phyloP scores from a whole-genome alignment of 2,888 invertebrate species.

The Unio delphinus region DNA sequence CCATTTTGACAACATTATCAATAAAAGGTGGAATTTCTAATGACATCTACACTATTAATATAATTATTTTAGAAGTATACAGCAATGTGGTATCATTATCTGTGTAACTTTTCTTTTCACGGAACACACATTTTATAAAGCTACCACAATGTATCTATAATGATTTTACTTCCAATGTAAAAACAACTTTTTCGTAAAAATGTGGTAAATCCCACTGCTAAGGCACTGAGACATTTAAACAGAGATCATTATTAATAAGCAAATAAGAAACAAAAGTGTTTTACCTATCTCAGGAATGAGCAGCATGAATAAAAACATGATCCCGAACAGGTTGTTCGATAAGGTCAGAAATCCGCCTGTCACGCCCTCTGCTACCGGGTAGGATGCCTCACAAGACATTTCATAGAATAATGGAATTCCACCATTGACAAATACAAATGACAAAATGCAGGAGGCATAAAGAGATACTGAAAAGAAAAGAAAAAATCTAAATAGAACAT shows the following conservation, averaged over 20 bases:
- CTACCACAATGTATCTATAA: too few relatives aligned
- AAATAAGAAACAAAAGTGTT: background rate
- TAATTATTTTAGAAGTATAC: too few relatives aligned
- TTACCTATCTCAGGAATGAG: conserved; percentile 53
- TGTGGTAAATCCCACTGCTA: background rate
- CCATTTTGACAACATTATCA: too few relatives aligned
- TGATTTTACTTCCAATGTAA: too few relatives aligned
- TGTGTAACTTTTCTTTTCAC: too few relatives aligned
- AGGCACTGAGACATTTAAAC: background rate
- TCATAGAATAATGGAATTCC: conserved; percentile 59
- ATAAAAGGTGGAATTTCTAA: too few relatives aligned
- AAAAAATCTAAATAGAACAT: background rate
- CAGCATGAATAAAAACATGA: conserved; percentile 55
- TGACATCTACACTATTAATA: too few relatives aligned
- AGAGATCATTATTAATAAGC: background rate
- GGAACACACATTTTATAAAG: too few relatives aligned
- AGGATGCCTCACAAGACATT: conserved; percentile 59
- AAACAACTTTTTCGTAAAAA: background rate
- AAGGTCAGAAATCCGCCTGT: conserved; percentile 58
- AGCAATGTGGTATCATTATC: too few relatives aligned
- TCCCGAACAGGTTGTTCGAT: conserved; percentile 54
- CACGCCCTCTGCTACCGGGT: conserved; percentile 60
- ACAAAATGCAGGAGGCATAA: conserved; percentile 48
- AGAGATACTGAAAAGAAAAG: conserved; percentile 37
- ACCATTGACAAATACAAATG: conserved; percentile 48